Percentiles rank a stretch among this genome's conserved stretches.
Conservation (phyloP, 2,888 invertebrate genomes). For the Andrena haemorrhoa region DNA sequence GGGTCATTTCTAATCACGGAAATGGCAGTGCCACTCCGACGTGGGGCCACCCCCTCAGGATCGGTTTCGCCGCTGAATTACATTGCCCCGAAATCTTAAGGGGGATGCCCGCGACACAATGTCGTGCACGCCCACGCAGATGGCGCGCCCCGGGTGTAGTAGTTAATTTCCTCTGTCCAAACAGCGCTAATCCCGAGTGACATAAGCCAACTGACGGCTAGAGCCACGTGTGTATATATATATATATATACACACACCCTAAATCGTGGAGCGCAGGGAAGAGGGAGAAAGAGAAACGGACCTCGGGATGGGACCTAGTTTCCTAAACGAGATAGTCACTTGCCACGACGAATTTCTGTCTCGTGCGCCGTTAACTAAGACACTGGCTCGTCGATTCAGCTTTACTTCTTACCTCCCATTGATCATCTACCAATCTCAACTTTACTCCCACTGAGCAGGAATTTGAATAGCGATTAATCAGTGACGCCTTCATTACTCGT, state of each 20-base stretch:
- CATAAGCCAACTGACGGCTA: conserved; percentile 83
- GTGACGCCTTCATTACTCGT: no score
- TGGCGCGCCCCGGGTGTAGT: conserved; percentile 77
- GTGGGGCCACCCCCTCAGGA: conserved; percentile 63
- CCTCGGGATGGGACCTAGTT: conserved; percentile 38
- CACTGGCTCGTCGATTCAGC: neutral
- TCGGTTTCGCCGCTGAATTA: conserved; percentile 74
- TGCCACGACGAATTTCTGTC: conserved; percentile 48
- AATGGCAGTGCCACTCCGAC: conserved; percentile 69
- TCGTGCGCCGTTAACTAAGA: neutral
- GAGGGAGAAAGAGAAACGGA: conserved; percentile 28
- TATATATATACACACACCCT: conserved; percentile 57
- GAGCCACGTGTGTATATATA: conserved; percentile 63
- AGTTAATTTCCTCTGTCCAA: conserved; percentile 85
- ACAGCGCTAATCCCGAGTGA: conserved; percentile 84
- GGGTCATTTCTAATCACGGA: conserved; percentile 71
- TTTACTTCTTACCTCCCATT: neutral
- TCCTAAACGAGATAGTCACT: conserved; percentile 51
- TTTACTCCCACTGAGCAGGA: no score
- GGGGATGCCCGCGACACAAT: conserved; percentile 76
- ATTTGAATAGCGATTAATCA: no score
- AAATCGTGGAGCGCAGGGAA: conserved; percentile 48
- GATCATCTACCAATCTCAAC: neutral
- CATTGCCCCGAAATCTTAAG: conserved; percentile 74
- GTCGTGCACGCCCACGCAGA: conserved; percentile 80